Evolutionary conservation across 2,888 invertebrate genomes (phyloP), one percentile per base, ranked within the genome.

Genomic region (Petrophora chlorosata): DNA sequence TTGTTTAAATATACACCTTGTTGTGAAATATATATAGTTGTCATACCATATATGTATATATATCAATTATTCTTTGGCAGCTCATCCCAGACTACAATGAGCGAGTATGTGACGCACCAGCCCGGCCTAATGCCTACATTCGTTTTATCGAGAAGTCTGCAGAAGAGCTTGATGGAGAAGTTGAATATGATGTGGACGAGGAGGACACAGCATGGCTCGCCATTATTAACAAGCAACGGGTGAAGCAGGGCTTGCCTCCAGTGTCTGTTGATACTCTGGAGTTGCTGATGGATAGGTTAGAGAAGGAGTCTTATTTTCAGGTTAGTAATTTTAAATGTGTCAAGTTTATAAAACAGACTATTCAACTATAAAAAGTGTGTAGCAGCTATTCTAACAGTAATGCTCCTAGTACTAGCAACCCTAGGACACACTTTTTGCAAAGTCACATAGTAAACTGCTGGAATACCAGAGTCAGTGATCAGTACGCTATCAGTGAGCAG

Each of bases 181-280:
- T 94, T 4, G 99, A 99, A 80, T 99, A 99, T 90, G 99, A 99
- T 87, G 95, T 99, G 63, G 99, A 99, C 79, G 99, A 99, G 78
- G 99, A 99, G 88, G 99, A 99, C 73, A 95, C 96, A 8, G 96
- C 97, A 0, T 99, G 99, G 99, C 85, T 99, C 51, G 92, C 94
- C 22, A 92, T 97, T 42, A 94, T 98, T 60, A 99, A 99, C 79
- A 95, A 96, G 64, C 92, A 94, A 61, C 92, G 99, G 34, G 91
- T 93, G 41, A 92, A 94, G 28, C 93, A 94, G 40, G 94, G 94
- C 1, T 77, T 97, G 19, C 93, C 94, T 2, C 90, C 93, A 0
- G 95, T 99, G n/a, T 94, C 95, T 26, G 95, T 97, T 15, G 97
- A 98, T 73, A 95, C 95, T 0, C 93, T 99, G 76, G 99, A 99